Percentiles rank a stretch among this genome's conserved stretches.
Evolutionary conservation across 2,797 vertebrate genomes (phyloP).

Genomic region (Rhyacichthys aspro): DNA sequence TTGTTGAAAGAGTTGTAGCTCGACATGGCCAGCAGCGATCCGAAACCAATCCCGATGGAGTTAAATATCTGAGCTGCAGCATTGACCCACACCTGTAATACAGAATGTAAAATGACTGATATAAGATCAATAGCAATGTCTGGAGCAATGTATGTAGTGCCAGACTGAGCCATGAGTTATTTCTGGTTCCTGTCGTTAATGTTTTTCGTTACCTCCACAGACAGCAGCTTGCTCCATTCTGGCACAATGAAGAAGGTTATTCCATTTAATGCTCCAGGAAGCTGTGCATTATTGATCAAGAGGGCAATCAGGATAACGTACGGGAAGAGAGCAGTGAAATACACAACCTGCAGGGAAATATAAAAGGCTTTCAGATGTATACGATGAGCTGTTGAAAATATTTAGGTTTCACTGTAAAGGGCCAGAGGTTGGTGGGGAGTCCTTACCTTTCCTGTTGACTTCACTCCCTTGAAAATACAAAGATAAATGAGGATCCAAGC

Average conservation of each 20-base stretch:
- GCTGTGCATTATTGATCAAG: conserved; percentile 81
- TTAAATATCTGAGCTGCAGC: conserved; percentile 85
- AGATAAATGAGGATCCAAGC: conserved; percentile 82
- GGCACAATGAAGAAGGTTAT: conserved; percentile 81
- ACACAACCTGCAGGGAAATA: conserved; percentile 74
- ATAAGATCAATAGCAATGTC: background rate
- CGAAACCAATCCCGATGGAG: conserved; percentile 84
- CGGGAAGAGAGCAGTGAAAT: conserved; percentile 82
- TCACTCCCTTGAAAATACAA: conserved; percentile 84
- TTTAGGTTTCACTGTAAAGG: too few species aligned
- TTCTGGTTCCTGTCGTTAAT: background rate
- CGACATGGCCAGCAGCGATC: conserved; percentile 81
- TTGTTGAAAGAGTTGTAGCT: conserved; percentile 85
- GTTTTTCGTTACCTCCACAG: conserved; percentile 69
- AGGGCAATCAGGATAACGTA: conserved; percentile 80
- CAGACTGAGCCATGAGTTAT: background rate
- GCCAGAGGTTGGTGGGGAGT: background rate
- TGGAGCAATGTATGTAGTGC: background rate
- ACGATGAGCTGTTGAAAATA: too few species aligned
- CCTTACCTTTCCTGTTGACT: conserved; percentile 82
- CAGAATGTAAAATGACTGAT: background rate
- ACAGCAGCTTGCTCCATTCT: conserved; percentile 74
- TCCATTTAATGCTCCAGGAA: conserved; percentile 79
- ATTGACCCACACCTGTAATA: conserved; percentile 81
- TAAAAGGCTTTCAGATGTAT: background rate